A percentile compares a stretch with the other conserved stretches of the same genome.
Conservation (phyloP, 2,113 vertebrate genomes). For the Casuarius casuarius region DNA sequence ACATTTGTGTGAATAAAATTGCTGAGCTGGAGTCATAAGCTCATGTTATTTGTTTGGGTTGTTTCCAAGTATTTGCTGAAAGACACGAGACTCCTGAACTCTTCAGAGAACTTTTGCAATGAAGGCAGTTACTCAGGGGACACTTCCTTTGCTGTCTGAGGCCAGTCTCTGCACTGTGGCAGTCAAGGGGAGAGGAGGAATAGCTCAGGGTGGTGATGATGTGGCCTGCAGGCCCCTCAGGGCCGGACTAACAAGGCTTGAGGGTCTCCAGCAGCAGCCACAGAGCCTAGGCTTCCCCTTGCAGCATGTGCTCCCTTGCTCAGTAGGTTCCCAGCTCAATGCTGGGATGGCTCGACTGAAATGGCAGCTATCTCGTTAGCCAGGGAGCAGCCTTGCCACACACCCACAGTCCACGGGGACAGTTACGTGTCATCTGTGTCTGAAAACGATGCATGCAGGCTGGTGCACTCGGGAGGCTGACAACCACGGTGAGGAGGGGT, state of each 20-base stretch:
- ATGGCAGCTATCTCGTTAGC: not conserved
- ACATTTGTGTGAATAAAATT: not conserved
- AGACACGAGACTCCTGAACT: not conserved
- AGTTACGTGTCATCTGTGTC: not conserved
- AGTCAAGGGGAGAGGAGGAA: not conserved
- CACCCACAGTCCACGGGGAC: not conserved
- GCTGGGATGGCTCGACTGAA: not conserved
- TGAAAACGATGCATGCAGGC: not conserved
- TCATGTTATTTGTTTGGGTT: accelerated
- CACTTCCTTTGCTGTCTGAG: not conserved
- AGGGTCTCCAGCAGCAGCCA: not conserved
- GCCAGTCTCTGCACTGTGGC: not conserved
- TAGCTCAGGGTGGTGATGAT: not conserved
- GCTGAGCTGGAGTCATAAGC: not conserved
- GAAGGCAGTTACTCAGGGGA: not conserved
- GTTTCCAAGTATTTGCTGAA: not conserved
- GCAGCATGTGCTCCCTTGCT: not conserved
- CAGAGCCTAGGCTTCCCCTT: not conserved
- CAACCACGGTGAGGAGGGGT: not conserved
- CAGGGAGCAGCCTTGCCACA: not conserved
- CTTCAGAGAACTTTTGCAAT: not conserved
- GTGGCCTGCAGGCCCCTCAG: not conserved
- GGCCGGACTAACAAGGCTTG: not conserved
- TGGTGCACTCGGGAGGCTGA: not conserved
- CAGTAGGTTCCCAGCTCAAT: not conserved